phyloP scores from a whole-genome alignment of 2,113 vertebrate genomes.

The Coptodon bakossiorum region DNA sequence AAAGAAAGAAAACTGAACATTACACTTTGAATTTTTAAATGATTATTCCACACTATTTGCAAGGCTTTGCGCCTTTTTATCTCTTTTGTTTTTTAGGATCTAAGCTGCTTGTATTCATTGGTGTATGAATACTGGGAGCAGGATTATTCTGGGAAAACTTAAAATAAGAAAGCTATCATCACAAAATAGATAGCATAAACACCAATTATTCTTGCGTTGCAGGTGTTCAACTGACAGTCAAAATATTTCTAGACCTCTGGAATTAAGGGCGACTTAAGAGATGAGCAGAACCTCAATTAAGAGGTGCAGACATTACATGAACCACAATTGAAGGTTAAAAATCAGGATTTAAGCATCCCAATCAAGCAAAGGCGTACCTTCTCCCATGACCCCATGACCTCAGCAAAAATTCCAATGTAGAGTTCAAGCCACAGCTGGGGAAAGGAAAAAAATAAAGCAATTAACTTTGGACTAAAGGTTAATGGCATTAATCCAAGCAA shows the following conservation, averaged over 20 bases:
- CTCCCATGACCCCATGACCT: slow-evolving; percentile 1
- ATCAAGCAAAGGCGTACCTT: slow-evolving; percentile 18
- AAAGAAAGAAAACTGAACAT: neutral
- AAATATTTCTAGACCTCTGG: neutral
- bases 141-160: neutral
- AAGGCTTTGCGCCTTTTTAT: neutral
- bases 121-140: neutral
- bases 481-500: slow-evolving; percentile 48
- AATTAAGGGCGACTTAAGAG: neutral
- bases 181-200: neutral
- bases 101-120: neutral
- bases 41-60: slow-evolving; percentile 2
- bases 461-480: slow-evolving; percentile 66
- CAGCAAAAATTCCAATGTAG: neutral
- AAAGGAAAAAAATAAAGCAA: slow-evolving; percentile 34
- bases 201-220: neutral
- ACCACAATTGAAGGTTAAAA: slow-evolving; percentile 9
- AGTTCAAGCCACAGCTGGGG: slow-evolving; percentile 19
- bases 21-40: neutral
- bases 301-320: neutral
- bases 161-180: neutral
- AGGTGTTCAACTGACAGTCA: neutral
- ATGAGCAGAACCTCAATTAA: neutral
- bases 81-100: neutral
- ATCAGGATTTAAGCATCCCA: slow-evolving; percentile 22